These are phyloP conservation scores for Gracilinanus agilis DNA, from an alignment of 2,113 vertebrate genomes.

Conservation along the genomic window DNA sequence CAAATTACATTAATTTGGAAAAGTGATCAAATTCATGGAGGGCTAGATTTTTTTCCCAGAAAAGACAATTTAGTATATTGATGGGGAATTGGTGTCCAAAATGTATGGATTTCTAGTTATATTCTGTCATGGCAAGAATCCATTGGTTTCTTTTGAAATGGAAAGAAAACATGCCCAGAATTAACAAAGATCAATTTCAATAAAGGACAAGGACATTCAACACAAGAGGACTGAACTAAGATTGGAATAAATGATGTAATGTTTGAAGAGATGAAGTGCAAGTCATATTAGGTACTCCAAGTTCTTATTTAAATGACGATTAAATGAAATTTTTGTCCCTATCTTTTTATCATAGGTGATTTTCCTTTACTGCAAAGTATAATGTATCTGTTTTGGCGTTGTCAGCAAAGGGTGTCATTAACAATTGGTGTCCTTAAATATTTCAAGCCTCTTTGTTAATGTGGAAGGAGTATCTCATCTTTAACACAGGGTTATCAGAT, in stretches of 20 bases:
- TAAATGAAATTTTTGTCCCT: slow-evolving; percentile 67
- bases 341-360: slow-evolving; percentile 68
- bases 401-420: slow-evolving; percentile 56
- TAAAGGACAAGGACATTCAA: slow-evolving; percentile 68
- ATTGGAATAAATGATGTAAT: slow-evolving; percentile 75
- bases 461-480: slow-evolving; percentile 66
- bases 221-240: slow-evolving; percentile 60
- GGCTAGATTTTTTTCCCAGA: slow-evolving; percentile 73
- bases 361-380: slow-evolving; percentile 71
- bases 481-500: slow-evolving; percentile 55
- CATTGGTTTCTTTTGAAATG: slow-evolving; percentile 64
- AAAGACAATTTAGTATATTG: slow-evolving; percentile 69
- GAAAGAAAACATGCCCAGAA: slow-evolving; percentile 68
- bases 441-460: slow-evolving; percentile 71
- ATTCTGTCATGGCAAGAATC: slow-evolving; percentile 71
- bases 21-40: slow-evolving; percentile 66
- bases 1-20: slow-evolving; percentile 71
- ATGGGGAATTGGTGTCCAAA: slow-evolving; percentile 65
- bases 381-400: slow-evolving; percentile 57
- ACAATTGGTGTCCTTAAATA: slow-evolving; percentile 64
- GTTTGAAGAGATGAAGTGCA: slow-evolving; percentile 70
- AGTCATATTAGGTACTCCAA: slow-evolving; percentile 70
- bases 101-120: slow-evolving; percentile 74
- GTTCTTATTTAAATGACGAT: slow-evolving; percentile 74
- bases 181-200: slow-evolving; percentile 78